Percentiles rank a stretch among this genome's conserved stretches.
These are phyloP conservation scores for Nephrotoma appendiculata DNA, from an alignment of 2,888 invertebrate species.

Conservation along the genomic window DNA sequence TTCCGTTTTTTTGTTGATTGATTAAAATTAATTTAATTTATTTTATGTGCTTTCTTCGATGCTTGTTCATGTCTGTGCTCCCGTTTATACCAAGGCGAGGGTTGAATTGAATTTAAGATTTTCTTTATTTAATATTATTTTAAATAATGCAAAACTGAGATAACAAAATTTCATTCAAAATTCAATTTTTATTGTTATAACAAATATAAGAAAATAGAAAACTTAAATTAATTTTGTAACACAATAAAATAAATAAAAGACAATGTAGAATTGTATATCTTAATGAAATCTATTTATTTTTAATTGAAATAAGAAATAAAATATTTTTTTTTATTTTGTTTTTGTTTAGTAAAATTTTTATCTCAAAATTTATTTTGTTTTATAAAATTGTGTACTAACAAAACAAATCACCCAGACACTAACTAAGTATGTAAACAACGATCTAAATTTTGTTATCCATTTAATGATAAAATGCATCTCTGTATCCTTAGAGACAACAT, in stretches of 20 bases:
- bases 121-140: neutral
- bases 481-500: neutral
- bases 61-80: neutral
- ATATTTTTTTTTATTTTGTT: neutral
- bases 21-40: neutral
- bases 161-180: neutral
- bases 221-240: neutral
- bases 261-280: neutral
- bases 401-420: neutral
- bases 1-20: neutral
- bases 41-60: neutral
- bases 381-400: neutral
- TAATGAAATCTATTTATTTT: neutral
- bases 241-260: neutral
- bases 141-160: neutral
- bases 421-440: neutral
- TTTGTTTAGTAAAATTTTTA: neutral
- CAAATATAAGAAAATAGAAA: neutral
- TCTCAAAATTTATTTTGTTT: neutral
- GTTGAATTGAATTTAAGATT: neutral
- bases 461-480: neutral
- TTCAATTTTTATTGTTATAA: neutral
- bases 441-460: neutral
- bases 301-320: neutral
- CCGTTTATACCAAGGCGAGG: neutral